Base-by-base conservation (phyloP, 2,113 vertebrate species). In the Collichthys lucidus region DNA sequence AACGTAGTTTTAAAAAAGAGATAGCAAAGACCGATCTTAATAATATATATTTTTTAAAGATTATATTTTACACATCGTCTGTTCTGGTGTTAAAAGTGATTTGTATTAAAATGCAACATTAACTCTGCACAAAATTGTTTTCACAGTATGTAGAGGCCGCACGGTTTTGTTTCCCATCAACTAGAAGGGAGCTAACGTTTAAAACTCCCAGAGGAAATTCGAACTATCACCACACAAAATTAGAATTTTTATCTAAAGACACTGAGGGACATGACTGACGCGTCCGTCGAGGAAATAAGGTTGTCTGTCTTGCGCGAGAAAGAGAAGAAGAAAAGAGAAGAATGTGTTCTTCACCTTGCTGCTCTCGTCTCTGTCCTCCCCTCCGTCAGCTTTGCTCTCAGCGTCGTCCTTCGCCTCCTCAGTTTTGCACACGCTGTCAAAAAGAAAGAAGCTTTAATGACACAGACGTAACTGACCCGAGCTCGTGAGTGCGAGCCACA, bases 361-460 rank as follows among this genome's bases (percentile, higher is more conserved):
- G 80, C 26, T 89, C 71, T 93, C 93, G 14, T 92, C 92, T 75
- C 82, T 42, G 0, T 93, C 93, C 56, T 92, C 88, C 26, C 87
- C 89, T 87, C 82, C 75, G 1, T 94, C 92, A 7, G 80, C 59
- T 84, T 94, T 95, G 49, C 20, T 81, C 2, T 94, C 91, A 0
- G 46, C 1, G 1, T 92, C 90, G 0, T 95, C 93, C 83, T 93
- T 94, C 5, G 42, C 49, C 79, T 94, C 93, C 50, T 94, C 91
- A 0, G 61, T 42, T 88, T 95, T 96, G 56, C 68, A 90, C 1
- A 83, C 75, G 11, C 94, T 95, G 83, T 60, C 5, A 46, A 56
- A 56, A 47, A 74, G 3, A 79, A 29, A 69, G 11, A 77, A 56
- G 6, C 10, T 62, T 62, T 62, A 75, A 16, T 10, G 53, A 52